Evolutionary conservation across 2,113 vertebrate genomes (phyloP), one percentile per base, ranked within the genome.

Genomic region (Calyptomena viridis): DNA sequence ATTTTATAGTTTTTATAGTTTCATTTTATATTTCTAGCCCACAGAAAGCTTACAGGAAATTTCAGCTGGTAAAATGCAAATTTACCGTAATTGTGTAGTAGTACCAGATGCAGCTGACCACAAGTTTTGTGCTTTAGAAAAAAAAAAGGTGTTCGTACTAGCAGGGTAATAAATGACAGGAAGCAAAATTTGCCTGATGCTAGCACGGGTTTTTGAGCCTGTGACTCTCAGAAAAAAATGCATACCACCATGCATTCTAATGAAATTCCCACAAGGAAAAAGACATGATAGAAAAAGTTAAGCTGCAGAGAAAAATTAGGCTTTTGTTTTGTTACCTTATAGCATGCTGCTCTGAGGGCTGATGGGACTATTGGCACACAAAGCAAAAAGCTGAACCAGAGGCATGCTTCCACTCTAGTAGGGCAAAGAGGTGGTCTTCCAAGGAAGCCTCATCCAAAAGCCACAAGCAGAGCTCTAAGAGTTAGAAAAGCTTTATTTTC

Each of bases 11-110:
- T n/a, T n/a, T n/a, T n/a, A n/a, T 73, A 93, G 94, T 92, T 94
- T 97, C 93, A 95, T 95, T 97, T 94, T 83, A 84, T 80, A 94
- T 58, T 92, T 88, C 83, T 94, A 98, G 93, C 93, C 95, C 96
- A 96, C 97, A 96, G 62, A 84, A 96, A 72, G 86, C 74, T 98
- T 98, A 98, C 98, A 98, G 98, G 98, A 98, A 98, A 96, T 93
- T 95, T 97, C 92, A 97, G 84, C 92, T 95, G 83, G 94, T 97
- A 96, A 97, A 95, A 91, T 97, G 87, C 75, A 96, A 95, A 95
- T 90, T 98, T 98, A 98, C 98, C 11, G 97, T 98, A 98, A 98
- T 95, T 87, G 87, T 97, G 90, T 67, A 94, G 95, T 96, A 96
- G 77, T 95, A 95, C 97, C 93, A 97, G 94, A 96, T 85, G 96